Evolutionary conservation across 2,797 vertebrate species (phyloP).

Genomic region (Sebastes diploproa): DNA sequence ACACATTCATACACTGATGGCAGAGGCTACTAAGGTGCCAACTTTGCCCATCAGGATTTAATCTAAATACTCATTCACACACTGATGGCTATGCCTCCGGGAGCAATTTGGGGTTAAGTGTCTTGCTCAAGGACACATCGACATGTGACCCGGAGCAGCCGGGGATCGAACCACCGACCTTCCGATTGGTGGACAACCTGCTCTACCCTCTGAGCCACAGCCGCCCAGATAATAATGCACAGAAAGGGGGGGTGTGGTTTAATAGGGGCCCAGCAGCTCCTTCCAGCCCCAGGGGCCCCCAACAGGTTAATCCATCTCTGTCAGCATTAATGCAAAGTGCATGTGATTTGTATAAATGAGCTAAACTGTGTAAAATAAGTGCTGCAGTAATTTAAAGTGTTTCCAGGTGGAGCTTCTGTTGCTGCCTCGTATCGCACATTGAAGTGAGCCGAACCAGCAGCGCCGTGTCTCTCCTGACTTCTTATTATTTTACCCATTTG

Average conservation of each 20-base stretch:
- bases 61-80: too few relatives aligned
- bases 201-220: too few relatives aligned
- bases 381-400: constrained; percentile 23
- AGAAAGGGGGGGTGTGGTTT: not conserved
- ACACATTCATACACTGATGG: too few relatives aligned
- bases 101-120: too few relatives aligned
- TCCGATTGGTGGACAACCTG: too few relatives aligned
- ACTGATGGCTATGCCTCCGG: too few relatives aligned
- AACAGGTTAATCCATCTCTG: not conserved
- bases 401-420: not conserved
- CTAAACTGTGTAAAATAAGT: constrained; percentile 29
- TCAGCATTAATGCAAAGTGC: constrained; percentile 17
- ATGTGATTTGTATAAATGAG: constrained; percentile 22
- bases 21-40: too few relatives aligned
- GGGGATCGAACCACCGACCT: too few relatives aligned
- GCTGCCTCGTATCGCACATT: not conserved
- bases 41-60: too few relatives aligned
- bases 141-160: too few relatives aligned
- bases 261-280: constrained; percentile 1
- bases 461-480: not conserved
- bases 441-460: constrained; percentile 33
- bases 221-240: too few relatives aligned
- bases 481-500: not conserved
- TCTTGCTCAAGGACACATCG: too few relatives aligned
- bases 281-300: constrained; percentile 6